A percentile compares a stretch with the other conserved stretches of the same genome.
These are phyloP conservation scores for Megalops atlanticus DNA, from an alignment of 2,113 vertebrate genomes.

Conservation along the genomic window DNA sequence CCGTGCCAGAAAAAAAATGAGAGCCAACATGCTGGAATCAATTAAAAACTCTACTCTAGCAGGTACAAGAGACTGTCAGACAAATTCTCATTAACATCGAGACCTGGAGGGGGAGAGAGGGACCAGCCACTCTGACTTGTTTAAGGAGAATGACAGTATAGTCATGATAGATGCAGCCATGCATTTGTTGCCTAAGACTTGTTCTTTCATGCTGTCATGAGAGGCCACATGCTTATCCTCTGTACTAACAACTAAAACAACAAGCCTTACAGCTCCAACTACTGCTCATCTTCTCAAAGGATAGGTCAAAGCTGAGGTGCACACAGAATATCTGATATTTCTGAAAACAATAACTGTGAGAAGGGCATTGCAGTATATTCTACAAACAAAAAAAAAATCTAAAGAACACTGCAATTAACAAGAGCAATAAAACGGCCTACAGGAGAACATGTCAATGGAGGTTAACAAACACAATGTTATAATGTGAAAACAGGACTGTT, in stretches of 20 bases:
- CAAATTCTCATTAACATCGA: conserved; percentile 12
- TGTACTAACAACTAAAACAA: not conserved
- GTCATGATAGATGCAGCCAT: conserved; percentile 11
- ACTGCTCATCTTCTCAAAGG: not conserved
- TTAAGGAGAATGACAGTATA: conserved; percentile 2
- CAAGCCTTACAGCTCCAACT: not conserved
- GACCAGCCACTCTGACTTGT: not conserved
- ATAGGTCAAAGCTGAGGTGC: not conserved
- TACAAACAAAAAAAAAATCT: no score
- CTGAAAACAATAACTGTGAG: not conserved
- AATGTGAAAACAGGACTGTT: conserved; percentile 63
- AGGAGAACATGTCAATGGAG: conserved; percentile 37
- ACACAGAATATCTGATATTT: not conserved
- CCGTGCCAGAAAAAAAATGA: not conserved
- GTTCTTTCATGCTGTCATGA: not conserved
- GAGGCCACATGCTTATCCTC: not conserved
- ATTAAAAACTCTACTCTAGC: conserved; percentile 40
- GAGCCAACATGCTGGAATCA: conserved; percentile 30
- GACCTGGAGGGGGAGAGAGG: conserved; percentile 29
- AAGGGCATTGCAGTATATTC: not conserved
- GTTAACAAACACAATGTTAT: conserved; percentile 44
- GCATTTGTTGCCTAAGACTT: not conserved
- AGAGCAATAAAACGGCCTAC: not conserved
- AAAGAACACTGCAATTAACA: not conserved
- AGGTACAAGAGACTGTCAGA: conserved; percentile 13